Conservation (phyloP, 1,140 invertebrate species). For the Sarcophaga peregrina region DNA sequence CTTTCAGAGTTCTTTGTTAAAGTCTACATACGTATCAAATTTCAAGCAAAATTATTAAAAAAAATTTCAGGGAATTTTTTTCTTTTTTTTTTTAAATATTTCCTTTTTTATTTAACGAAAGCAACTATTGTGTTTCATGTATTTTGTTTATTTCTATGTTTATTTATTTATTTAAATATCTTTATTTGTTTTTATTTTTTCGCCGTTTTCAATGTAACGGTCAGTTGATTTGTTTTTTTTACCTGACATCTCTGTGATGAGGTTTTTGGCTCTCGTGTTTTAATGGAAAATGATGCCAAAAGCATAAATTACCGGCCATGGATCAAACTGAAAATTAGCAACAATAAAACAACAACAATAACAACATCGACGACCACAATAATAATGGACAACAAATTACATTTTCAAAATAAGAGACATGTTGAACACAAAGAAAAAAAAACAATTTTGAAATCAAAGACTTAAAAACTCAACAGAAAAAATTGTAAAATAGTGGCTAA, state of each 20-base stretch:
- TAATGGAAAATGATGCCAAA: slow-evolving; percentile 31
- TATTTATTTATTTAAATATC: no score
- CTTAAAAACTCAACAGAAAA: background rate
- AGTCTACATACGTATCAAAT: no score
- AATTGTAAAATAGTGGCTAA: background rate
- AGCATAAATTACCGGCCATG: slow-evolving; percentile 22
- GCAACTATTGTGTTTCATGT: no score
- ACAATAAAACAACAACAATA: background rate
- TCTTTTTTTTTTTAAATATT: no score
- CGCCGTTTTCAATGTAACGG: slow-evolving; percentile 18
- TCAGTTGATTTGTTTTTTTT: slow-evolving; percentile 1
- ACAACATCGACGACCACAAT: no score
- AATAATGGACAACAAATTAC: background rate
- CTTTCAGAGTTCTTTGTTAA: no score
- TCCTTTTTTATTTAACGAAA: no score
- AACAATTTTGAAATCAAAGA: slow-evolving; percentile 25
- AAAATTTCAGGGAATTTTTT: no score
- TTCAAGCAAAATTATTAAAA: no score
- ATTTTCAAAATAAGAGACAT: background rate
- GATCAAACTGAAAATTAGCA: slow-evolving; percentile 6
- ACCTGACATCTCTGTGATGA: slow-evolving; percentile 35
- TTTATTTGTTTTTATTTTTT: no score
- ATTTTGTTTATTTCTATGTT: no score
- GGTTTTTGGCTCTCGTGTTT: slow-evolving; percentile 34
- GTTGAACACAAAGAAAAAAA: background rate